Evolutionary conservation across 2,113 vertebrate genomes (phyloP).

Genomic region (Ptyas mucosa): DNA sequence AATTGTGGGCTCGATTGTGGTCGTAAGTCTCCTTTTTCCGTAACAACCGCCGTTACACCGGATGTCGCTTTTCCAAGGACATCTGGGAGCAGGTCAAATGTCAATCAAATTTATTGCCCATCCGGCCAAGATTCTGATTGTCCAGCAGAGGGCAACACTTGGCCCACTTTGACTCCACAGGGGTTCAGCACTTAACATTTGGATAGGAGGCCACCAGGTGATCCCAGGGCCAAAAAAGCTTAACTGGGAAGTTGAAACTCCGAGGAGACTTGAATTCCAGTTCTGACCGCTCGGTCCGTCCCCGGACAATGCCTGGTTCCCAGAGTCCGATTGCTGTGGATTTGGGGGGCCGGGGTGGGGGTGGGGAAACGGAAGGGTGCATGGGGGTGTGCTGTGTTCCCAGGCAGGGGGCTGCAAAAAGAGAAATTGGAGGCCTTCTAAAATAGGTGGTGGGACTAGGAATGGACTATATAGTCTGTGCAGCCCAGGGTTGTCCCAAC

Average conservation of each 20-base stretch:
- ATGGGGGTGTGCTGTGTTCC: not conserved
- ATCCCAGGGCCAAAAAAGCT: not conserved
- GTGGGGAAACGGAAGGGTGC: not conserved
- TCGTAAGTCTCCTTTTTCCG: too few species aligned
- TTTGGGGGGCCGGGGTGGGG: constrained; percentile 26
- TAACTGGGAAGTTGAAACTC: not conserved
- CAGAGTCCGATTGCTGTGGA: constrained; percentile 63
- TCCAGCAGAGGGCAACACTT: not conserved
- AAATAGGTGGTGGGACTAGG: not conserved
- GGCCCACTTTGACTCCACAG: not conserved
- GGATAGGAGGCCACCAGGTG: not conserved
- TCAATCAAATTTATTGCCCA: not conserved
- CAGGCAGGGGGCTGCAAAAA: not conserved
- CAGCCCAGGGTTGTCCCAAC: not conserved
- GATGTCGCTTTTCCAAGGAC: not conserved
- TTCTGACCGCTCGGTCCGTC: not conserved
- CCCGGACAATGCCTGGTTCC: constrained; percentile 58
- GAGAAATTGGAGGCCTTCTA: not conserved
- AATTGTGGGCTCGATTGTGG: too few species aligned
- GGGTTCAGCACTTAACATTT: not conserved
- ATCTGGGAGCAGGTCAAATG: rapidly evolving
- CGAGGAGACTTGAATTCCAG: not conserved
- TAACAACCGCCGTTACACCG: not conserved
- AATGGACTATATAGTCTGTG: not conserved
- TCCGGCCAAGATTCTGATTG: not conserved